Conservation (phyloP, 53 echinoderm and acorn worm species). For the Patiria pectinifera region DNA sequence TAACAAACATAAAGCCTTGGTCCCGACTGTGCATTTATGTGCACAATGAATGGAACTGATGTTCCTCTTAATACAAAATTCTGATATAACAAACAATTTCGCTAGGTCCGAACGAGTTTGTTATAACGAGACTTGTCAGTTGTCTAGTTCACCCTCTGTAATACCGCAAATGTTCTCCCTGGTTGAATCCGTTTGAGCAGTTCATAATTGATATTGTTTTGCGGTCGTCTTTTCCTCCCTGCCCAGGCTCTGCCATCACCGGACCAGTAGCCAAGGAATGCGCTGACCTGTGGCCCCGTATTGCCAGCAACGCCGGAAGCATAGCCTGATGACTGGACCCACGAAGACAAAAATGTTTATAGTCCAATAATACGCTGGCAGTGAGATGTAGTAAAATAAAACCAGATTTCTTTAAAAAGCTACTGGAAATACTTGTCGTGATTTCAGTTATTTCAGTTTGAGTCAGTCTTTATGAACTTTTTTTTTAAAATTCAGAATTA, state of each 20-base stretch:
- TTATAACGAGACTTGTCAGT: no score
- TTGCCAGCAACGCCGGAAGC: slow-evolving; percentile 95
- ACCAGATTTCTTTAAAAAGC: background rate
- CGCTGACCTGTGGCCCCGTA: slow-evolving; percentile 98
- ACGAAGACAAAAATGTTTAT: background rate
- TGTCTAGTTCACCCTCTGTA: background rate
- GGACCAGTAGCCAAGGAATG: slow-evolving; percentile 99
- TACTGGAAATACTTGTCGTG: background rate
- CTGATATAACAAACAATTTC: no score
- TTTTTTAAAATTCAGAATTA: background rate
- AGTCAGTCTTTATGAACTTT: background rate
- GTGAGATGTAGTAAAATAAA: slow-evolving; percentile 6
- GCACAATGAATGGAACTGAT: no score
- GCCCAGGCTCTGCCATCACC: slow-evolving; percentile 96
- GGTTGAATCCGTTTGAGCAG: background rate
- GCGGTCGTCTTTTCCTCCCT: background rate
- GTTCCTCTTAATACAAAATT: no score
- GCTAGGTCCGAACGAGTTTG: no score
- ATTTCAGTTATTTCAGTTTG: background rate
- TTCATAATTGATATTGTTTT: background rate
- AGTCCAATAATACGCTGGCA: slow-evolving; percentile 13
- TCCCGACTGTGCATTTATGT: no score
- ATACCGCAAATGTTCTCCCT: background rate
- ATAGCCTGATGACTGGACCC: slow-evolving; percentile 69
- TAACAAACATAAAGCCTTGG: no score